A percentile compares a stretch with the other conserved stretches of the same genome.
Evolutionary conservation across 2,888 invertebrate species (phyloP).

Genomic region (Catonia carolina): DNA sequence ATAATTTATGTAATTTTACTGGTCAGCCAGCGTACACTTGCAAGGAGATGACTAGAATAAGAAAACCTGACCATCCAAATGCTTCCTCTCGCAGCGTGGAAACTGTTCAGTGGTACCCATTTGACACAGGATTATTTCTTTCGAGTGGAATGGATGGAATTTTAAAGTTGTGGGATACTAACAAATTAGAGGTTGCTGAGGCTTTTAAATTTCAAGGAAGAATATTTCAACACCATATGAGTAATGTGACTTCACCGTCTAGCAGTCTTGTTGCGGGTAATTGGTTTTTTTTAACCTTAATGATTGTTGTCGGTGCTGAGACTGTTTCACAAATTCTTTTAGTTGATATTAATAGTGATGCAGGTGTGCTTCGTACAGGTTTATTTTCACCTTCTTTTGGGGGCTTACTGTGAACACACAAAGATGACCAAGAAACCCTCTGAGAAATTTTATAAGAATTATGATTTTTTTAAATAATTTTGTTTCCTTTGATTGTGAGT

Average conservation of each 20-base stretch:
- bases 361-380: too few species aligned
- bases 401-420: too few species aligned
- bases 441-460: too few species aligned
- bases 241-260: conserved; percentile 11
- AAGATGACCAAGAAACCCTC: too few species aligned
- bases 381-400: too few species aligned
- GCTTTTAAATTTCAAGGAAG: conserved; percentile 17
- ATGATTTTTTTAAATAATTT: too few species aligned
- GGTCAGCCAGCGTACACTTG: conserved; percentile 10
- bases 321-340: too few species aligned
- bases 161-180: conserved; percentile 25
- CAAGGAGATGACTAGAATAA: conserved; percentile 17
- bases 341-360: too few species aligned
- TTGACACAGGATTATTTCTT: conserved; percentile 25
- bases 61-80: conserved; percentile 17
- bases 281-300: too few species aligned
- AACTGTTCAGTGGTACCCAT: conserved; percentile 27
- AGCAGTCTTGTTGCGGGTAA: conserved; percentile 25
- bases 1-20: conserved; percentile 21
- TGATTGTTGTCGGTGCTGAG: too few species aligned
- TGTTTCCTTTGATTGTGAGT: too few species aligned
- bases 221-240: conserved; percentile 24
- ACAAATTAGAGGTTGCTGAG: conserved; percentile 14
- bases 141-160: conserved; percentile 21
- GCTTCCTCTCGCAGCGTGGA: conserved; percentile 21